A percentile compares a stretch with the other conserved stretches of the same genome.
Evolutionary conservation across 2,888 invertebrate species (phyloP).

Genomic region (Conistra vaccinii): DNA sequence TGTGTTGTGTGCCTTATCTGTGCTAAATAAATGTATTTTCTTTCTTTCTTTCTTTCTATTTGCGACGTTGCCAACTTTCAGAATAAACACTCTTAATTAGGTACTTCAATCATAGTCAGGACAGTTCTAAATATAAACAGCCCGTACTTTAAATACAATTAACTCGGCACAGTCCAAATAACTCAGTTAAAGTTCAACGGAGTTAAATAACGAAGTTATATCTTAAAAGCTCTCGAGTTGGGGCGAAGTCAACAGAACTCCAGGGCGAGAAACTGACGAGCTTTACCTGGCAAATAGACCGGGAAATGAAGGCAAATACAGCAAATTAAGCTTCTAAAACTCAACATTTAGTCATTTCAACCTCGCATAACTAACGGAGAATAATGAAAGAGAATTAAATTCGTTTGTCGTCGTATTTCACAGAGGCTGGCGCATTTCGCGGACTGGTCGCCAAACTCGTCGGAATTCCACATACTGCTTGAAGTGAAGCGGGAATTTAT

Average conservation of each 20-base stretch:
- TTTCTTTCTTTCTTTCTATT: too few relatives aligned
- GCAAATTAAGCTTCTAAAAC: constrained; percentile 57
- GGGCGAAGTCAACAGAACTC: constrained; percentile 39
- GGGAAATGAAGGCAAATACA: constrained; percentile 47
- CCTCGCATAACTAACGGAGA: constrained; percentile 63
- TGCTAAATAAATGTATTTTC: too few relatives aligned
- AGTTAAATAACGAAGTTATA: constrained; percentile 52
- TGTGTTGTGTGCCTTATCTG: too few relatives aligned
- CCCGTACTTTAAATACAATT: constrained; percentile 52
- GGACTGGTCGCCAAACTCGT: constrained; percentile 94
- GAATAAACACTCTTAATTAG: too few relatives aligned
- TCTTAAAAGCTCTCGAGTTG: constrained; percentile 36
- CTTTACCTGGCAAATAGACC: constrained; percentile 49
- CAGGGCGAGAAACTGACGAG: constrained; percentile 31
- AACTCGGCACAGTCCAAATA: constrained; percentile 49
- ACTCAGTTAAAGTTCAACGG: constrained; percentile 51
- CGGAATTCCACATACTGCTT: constrained; percentile 93
- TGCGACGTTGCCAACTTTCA: too few relatives aligned
- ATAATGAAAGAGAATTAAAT: constrained; percentile 76
- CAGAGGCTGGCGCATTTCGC: constrained; percentile 93
- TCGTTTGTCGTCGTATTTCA: constrained; percentile 73
- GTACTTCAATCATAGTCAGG: constrained; percentile 4
- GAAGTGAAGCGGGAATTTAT: constrained; percentile 94
- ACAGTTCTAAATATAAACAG: constrained; percentile 21
- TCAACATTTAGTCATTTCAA: constrained; percentile 64